Conservation (phyloP, 1,140 invertebrate species). For the Zaprionus kolodkinae region DNA sequence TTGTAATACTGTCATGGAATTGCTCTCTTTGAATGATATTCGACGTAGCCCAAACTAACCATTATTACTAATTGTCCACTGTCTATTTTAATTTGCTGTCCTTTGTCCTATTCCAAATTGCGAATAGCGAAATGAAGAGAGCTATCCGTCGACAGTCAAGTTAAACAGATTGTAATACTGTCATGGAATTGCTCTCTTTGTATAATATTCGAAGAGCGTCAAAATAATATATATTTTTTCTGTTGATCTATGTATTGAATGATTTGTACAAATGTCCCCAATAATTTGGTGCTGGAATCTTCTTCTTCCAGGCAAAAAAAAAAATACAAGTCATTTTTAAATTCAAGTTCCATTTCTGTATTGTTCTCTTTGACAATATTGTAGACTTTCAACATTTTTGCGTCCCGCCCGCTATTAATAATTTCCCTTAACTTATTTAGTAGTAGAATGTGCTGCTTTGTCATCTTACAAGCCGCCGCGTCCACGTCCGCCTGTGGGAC, state of each 20-base stretch:
- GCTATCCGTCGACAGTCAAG: constrained; percentile 89
- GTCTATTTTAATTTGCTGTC: constrained; percentile 26
- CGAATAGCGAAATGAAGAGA: constrained; percentile 87
- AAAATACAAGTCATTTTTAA: constrained; percentile 42
- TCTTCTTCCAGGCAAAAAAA: constrained; percentile 9
- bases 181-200: constrained; percentile 89
- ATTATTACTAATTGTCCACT: constrained; percentile 20
- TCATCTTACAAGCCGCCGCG: constrained; percentile 76
- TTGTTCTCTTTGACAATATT: constrained; percentile 39
- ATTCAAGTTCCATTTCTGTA: constrained; percentile 52
- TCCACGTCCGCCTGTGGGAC: constrained; percentile 82
- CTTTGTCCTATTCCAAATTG: constrained; percentile 41
- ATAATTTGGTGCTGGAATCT: constrained; percentile 41
- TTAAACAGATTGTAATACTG: constrained; percentile 85
- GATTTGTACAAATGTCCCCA: constrained; percentile 31
- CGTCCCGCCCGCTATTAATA: constrained; percentile 65
- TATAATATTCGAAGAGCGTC: constrained; percentile 85
- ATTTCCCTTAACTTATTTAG: constrained; percentile 62
- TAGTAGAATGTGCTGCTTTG: constrained; percentile 37
- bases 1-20: constrained; percentile 88
- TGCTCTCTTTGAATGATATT: constrained; percentile 87
- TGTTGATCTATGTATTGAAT: background rate
- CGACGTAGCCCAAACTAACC: constrained; percentile 66
- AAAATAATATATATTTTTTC: constrained; percentile 33
- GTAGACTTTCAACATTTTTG: constrained; percentile 39